A percentile compares a stretch with the other conserved stretches of the same genome.
Evolutionary conservation across 2,113 vertebrate genomes (phyloP).

Genomic region (Tragelaphus strepsiceros): DNA sequence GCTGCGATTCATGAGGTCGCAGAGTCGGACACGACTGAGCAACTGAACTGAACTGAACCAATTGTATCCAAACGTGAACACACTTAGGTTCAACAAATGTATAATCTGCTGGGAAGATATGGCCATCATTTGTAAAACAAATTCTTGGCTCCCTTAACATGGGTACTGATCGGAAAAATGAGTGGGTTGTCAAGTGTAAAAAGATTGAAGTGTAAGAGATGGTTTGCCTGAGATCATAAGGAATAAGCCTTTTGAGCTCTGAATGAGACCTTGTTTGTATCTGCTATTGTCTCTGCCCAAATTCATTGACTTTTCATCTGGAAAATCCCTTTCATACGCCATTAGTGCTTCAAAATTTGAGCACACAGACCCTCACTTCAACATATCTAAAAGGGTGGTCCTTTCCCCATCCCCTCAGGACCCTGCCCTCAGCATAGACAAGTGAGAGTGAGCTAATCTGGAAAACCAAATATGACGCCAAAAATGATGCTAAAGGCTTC

Average conservation of each 20-base stretch:
- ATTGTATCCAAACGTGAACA: not conserved
- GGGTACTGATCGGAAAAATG: not conserved
- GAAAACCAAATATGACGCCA: not conserved
- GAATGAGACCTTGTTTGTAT: not conserved
- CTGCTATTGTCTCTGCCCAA: not conserved
- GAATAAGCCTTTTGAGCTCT: not conserved
- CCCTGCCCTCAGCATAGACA: not conserved
- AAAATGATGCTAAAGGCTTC: not conserved
- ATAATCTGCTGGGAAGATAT: not conserved
- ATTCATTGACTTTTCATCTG: not conserved
- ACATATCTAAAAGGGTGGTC: no score
- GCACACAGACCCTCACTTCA: not conserved
- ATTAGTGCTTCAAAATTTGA: not conserved
- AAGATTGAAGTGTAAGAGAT: not conserved
- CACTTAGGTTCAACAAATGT: not conserved
- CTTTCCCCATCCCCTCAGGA: not conserved
- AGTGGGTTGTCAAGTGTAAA: not conserved
- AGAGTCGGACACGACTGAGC: no score
- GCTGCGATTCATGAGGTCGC: no score
- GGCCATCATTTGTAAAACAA: not conserved
- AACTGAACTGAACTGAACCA: not conserved
- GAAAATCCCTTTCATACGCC: not conserved
- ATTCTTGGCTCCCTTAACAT: not conserved
- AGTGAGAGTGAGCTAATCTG: not conserved
- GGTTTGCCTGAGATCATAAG: not conserved